Evolutionary conservation across 2,113 vertebrate species (phyloP).

Genomic region (Bungarus multicinctus): DNA sequence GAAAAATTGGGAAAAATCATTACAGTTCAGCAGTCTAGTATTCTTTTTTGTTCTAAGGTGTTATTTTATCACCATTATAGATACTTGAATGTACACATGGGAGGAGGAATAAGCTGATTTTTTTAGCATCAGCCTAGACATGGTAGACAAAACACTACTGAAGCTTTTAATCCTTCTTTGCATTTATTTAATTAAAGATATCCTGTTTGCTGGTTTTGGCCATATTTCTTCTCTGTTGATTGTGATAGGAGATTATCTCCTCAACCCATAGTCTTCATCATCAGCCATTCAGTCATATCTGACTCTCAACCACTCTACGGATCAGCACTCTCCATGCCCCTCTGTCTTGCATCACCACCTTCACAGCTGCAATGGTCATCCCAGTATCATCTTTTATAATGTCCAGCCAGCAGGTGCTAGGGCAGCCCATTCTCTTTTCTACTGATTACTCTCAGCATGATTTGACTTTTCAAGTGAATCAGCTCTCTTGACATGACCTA

Average conservation of each 20-base stretch:
- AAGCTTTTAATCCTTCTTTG: neutral
- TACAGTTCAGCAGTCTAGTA: neutral
- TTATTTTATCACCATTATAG: neutral
- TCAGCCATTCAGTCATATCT: neutral
- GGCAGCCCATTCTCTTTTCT: neutral
- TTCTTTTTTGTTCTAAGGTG: neutral
- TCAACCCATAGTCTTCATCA: neutral
- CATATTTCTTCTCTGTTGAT: neutral
- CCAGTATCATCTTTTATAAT: neutral
- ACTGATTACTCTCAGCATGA: neutral
- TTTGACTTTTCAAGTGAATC: neutral
- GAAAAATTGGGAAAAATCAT: neutral
- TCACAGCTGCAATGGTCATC: neutral
- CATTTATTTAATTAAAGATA: neutral
- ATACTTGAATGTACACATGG: neutral
- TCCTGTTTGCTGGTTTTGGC: neutral
- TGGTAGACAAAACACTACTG: neutral
- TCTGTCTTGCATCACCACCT: neutral
- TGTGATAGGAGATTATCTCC: neutral
- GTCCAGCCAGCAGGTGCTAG: neutral
- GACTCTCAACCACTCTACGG: neutral
- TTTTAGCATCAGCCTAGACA: neutral
- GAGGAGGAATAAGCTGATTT: no score
- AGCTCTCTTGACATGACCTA: neutral
- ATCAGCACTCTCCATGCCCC: neutral